A percentile compares a stretch with the other conserved stretches of the same genome.
These are phyloP conservation scores for Cataglyphis livida DNA, from an alignment of 2,888 invertebrate genomes.

Conservation along the genomic window DNA sequence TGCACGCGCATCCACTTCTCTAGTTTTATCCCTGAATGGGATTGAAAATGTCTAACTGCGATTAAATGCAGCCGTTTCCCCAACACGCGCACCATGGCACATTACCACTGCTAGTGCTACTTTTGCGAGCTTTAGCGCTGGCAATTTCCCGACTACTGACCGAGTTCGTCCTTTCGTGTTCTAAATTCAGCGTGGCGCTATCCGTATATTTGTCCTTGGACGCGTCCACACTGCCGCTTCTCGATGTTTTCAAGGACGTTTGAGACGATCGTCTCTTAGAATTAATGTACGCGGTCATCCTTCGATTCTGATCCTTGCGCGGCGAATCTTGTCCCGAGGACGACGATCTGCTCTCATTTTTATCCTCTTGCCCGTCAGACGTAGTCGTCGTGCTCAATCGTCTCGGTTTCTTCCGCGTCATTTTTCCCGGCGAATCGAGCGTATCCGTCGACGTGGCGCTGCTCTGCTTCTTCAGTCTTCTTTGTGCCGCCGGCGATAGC, in stretches of 20 bases:
- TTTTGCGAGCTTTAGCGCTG: slow-evolving; percentile 87
- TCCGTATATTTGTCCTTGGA: slow-evolving; percentile 69
- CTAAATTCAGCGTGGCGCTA: slow-evolving; percentile 85
- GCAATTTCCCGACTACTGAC: slow-evolving; percentile 88
- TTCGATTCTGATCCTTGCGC: slow-evolving; percentile 80
- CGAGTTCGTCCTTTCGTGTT: slow-evolving; percentile 90
- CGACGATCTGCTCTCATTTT: slow-evolving; percentile 83
- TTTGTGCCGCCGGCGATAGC: slow-evolving; percentile 67
- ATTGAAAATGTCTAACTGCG: slow-evolving; percentile 19
- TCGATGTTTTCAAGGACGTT: slow-evolving; percentile 76
- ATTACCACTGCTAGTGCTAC: slow-evolving; percentile 89
- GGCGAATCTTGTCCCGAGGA: slow-evolving; percentile 85
- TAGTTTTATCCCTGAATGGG: slow-evolving; percentile 2
- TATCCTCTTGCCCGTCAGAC: slow-evolving; percentile 76
- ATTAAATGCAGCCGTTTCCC: slow-evolving; percentile 92
- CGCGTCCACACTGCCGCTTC: slow-evolving; percentile 79
- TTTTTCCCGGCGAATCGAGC: slow-evolving; percentile 70
- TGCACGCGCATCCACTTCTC: background rate
- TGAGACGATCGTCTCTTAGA: slow-evolving; percentile 80
- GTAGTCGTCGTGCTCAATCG: slow-evolving; percentile 62
- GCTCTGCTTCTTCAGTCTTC: slow-evolving; percentile 76
- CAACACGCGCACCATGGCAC: slow-evolving; percentile 95
- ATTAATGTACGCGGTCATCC: slow-evolving; percentile 80
- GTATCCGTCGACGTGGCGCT: slow-evolving; percentile 76
- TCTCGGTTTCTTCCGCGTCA: slow-evolving; percentile 41